Evolutionary conservation across 2,113 vertebrate genomes (phyloP), one percentile per base, ranked within the genome.

Genomic region (Gopherus evgoodei): DNA sequence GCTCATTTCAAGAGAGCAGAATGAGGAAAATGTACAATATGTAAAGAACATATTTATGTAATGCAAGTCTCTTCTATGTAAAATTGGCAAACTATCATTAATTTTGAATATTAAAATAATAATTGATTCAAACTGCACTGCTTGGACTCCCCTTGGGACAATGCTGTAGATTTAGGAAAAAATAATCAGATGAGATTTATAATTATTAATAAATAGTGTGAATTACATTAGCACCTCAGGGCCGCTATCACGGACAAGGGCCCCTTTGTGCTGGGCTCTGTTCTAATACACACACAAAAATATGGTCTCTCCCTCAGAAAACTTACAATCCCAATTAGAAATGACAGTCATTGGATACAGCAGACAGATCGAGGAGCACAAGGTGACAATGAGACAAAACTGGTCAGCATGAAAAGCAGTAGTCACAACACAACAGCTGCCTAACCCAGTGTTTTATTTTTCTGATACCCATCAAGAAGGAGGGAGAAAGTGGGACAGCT

Each of bases 41-140:
- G 10, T 4, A 52, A 84, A 16, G 79, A 86, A 49, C 47, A 38
- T 62, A 56, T 57, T 88, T 81, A 80, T 59, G 75, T n/a, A 1
- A 38, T 53, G 27, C 0, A 0, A 10, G 79, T 50, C 16, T 9
- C 6, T 87, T 81, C 59, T 31, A 27, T 80, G 5, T 72, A 72
- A 72, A 72, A 22, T 10, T 21, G n/a, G 9, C 17, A 72, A 72
- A 38, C 9, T 72, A 22, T n/a, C 19, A 38, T 69, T n/a, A 35
- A 38, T n/a, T 72, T 22, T 72, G 8, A 91, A 84, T 84, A 88
- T 24, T 69, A 92, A 83, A 16, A 0, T 52, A 6, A 24, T 81
- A 3, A n/a, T 81, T 90, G 27, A 3, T 82, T 92, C 69, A 81
- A 22, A 24, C 1, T 29, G 38, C 53, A 81, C 2, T 42, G 3